Evolutionary conservation across 2,797 vertebrate species (phyloP).

Genomic region (Gallinago solitaria): DNA sequence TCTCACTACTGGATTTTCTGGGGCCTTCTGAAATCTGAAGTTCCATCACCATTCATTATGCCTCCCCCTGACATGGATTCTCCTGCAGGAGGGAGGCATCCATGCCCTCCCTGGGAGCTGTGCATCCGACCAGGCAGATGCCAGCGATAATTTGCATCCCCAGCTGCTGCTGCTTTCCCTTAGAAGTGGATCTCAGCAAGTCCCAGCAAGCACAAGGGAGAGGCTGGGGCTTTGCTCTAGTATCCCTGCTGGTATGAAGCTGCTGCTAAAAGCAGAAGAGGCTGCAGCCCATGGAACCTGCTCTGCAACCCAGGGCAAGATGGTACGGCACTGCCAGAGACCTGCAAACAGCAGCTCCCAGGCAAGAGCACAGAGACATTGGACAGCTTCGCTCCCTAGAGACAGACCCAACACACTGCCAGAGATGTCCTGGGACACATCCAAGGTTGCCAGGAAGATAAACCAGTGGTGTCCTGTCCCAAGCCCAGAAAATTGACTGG

Average conservation of each 20-base stretch:
- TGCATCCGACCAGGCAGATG: not conserved
- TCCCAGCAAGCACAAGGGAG: not conserved
- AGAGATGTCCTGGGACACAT: not conserved
- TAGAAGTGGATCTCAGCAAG: not conserved
- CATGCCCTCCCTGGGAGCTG: not conserved
- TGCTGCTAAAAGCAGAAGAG: not conserved
- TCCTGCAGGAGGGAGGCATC: not conserved
- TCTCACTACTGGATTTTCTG: not conserved
- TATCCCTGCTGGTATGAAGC: not conserved
- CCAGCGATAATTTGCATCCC: constrained; percentile 16
- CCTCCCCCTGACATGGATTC: not conserved
- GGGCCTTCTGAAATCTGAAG: not conserved
- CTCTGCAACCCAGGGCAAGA: not conserved
- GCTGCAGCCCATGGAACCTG: not conserved
- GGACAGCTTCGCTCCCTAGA: not conserved
- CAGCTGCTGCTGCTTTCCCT: constrained; percentile 41
- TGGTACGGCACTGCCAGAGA: not conserved
- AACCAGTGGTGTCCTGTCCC: not conserved
- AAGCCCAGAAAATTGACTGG: not conserved
- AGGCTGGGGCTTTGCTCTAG: not conserved
- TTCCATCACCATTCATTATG: not conserved
- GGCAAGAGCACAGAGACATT: not conserved
- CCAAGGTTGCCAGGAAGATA: not conserved
- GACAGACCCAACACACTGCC: rapidly evolving
- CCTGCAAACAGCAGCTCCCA: not conserved